These are phyloP conservation scores for Miniopterus natalensis DNA, from an alignment of 2,113 vertebrate species.

Conservation along the genomic window DNA sequence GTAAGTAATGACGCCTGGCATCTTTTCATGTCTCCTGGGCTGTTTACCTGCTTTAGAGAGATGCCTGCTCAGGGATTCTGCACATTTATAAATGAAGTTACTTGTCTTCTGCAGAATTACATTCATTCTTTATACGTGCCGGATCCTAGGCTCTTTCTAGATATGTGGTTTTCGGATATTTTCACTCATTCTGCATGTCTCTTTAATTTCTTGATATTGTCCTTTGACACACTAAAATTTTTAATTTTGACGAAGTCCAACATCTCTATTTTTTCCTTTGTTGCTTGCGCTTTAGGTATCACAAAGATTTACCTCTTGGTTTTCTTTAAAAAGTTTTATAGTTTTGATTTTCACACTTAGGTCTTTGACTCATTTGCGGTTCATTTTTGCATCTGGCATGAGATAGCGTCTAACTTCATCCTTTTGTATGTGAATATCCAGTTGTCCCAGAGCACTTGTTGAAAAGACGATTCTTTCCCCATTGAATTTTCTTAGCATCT, in stretches of 20 bases:
- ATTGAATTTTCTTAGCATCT: background rate
- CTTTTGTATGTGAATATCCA: background rate
- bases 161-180: background rate
- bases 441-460: background rate
- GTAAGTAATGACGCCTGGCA: fast-evolving
- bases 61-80: background rate
- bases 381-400: background rate
- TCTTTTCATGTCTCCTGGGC: background rate
- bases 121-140: background rate
- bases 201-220: background rate
- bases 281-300: background rate
- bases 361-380: background rate
- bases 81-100: background rate
- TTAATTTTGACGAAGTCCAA: background rate
- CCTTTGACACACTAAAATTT: background rate
- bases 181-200: background rate
- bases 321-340: background rate
- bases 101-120: background rate
- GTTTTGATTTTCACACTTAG: background rate
- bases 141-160: background rate
- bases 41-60: background rate
- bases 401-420: background rate
- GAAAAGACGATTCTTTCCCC: background rate
- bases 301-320: background rate
- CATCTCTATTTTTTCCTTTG: background rate